Conservation (phyloP, 2,797 vertebrate genomes). For the Amblyopsis hoosieri region DNA sequence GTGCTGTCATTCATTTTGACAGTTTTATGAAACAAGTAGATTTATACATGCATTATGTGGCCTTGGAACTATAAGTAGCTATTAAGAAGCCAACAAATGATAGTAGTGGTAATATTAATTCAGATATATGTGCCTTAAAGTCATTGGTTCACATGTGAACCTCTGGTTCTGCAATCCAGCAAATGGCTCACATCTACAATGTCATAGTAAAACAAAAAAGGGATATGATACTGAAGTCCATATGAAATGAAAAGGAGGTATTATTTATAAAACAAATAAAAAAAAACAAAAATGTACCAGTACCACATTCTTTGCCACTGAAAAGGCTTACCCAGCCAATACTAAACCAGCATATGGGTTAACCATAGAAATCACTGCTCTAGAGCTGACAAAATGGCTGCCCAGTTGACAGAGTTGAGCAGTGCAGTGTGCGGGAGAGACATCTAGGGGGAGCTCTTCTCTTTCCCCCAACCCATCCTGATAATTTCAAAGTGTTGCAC, state of each 20-base stretch:
- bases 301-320: conserved; percentile 22
- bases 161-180: conserved; percentile 5
- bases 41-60: not conserved
- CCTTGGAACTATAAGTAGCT: not conserved
- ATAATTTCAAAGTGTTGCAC: conserved; percentile 25
- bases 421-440: conserved; percentile 25
- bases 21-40: not conserved
- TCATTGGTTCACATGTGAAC: conserved; percentile 35
- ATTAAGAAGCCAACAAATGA: not conserved
- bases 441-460: conserved; percentile 33
- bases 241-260: conserved; percentile 31
- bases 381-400: conserved; percentile 54
- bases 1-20: not conserved
- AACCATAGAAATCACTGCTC: conserved; percentile 29
- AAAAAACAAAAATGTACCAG: conserved; percentile 25
- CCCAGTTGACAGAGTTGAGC: conserved; percentile 18
- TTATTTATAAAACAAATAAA: conserved; percentile 2
- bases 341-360: conserved; percentile 35
- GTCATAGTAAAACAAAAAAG: conserved; percentile 14
- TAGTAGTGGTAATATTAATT: not conserved
- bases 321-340: conserved; percentile 17
- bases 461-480: conserved; percentile 19
- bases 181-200: conserved; percentile 39
- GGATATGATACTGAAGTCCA: conserved; percentile 10
- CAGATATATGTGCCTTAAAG: conserved; percentile 37